These are phyloP conservation scores for Alligator sinensis DNA, from an alignment of 2,113 vertebrate genomes.

Conservation along the genomic window DNA sequence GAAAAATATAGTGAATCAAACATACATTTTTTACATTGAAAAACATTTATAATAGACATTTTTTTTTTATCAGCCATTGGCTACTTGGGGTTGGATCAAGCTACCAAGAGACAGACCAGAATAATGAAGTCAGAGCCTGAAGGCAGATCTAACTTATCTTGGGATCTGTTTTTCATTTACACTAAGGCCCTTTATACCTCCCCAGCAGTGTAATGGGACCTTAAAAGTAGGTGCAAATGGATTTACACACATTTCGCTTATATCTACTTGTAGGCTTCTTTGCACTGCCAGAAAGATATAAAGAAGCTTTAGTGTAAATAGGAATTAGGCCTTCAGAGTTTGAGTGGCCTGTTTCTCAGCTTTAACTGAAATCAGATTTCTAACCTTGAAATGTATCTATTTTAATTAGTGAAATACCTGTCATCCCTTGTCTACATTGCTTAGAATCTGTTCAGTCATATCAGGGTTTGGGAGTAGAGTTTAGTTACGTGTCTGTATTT, in stretches of 20 bases:
- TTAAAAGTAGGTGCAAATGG: not conserved
- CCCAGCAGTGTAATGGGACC: not conserved
- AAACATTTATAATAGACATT: fast-evolving
- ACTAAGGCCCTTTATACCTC: not conserved
- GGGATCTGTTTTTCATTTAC: not conserved
- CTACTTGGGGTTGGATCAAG: not conserved
- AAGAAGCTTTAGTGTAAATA: not conserved
- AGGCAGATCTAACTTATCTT: not conserved
- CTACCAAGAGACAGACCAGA: not conserved
- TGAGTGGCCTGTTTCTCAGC: not conserved
- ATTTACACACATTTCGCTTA: not conserved
- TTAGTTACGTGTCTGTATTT: not conserved
- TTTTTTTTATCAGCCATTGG: not conserved
- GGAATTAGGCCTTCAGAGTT: not conserved
- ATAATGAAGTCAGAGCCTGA: not conserved
- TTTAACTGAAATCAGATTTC: not conserved
- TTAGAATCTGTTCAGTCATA: not conserved
- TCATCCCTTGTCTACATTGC: not conserved
- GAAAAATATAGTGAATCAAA: not conserved
- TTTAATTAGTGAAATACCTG: not conserved
- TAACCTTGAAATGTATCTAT: not conserved
- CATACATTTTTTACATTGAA: not conserved
- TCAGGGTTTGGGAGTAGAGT: not conserved
- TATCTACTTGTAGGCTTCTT: not conserved
- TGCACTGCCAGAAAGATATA: not conserved